phyloP scores from a whole-genome alignment of 2,888 invertebrate genomes.

The Caenorhabditis virilis region DNA sequence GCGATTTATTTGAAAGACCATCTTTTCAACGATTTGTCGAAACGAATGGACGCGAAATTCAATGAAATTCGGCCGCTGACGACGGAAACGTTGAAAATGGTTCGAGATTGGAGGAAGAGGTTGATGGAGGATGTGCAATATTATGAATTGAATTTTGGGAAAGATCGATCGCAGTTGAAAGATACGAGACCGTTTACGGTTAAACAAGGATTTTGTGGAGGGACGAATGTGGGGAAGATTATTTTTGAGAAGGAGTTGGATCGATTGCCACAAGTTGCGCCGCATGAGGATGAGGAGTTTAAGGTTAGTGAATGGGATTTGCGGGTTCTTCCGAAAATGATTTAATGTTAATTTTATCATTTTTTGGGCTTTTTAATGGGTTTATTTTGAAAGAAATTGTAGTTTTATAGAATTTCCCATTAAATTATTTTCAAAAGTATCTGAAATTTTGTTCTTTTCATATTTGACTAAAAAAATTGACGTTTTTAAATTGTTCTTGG shows the following conservation, averaged over 20 bases:
- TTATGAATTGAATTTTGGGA: slow-evolving; percentile 11
- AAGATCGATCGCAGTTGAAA: slow-evolving; percentile 5
- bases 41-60: slow-evolving; percentile 27
- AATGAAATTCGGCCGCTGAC: slow-evolving; percentile 11
- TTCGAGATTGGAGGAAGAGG: slow-evolving; percentile 8
- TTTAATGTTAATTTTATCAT: no score
- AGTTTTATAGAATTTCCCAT: not conserved
- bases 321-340: no score
- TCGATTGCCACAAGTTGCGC: slow-evolving; percentile 8
- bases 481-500: no score
- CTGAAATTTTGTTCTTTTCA: no score
- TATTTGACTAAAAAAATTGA: no score
- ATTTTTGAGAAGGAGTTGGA: slow-evolving; percentile 31
- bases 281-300: not conserved
- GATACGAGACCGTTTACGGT: slow-evolving; percentile 5
- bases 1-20: slow-evolving; percentile 39
- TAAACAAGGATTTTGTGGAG: slow-evolving; percentile 16
- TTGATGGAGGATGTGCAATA: slow-evolving; percentile 18
- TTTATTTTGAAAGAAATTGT: not conserved
- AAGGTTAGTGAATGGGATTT: no score
- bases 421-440: no score
- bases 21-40: slow-evolving; percentile 21
- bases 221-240: not conserved
- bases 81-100: slow-evolving; percentile 3
- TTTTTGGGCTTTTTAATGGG: not conserved